Conservation (phyloP, 2,113 vertebrate genomes). For the Taurulus bubalis region DNA sequence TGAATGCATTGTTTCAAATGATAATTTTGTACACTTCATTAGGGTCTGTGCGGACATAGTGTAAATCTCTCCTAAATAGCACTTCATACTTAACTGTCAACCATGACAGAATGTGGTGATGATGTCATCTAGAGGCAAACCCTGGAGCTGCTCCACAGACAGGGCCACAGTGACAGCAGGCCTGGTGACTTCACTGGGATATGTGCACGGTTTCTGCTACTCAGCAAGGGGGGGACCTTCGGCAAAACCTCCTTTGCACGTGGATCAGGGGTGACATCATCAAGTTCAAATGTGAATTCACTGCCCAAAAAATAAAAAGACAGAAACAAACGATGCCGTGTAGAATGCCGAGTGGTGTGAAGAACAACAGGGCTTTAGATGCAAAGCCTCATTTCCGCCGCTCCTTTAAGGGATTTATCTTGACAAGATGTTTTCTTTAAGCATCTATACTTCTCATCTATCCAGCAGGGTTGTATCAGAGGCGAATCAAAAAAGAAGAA, state of each 20-base stretch:
- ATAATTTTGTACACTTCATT: constrained; percentile 27
- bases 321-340: background rate
- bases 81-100: background rate
- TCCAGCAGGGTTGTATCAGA: constrained; percentile 3
- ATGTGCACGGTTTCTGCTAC: constrained; percentile 26
- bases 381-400: constrained; percentile 1
- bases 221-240: constrained; percentile 9
- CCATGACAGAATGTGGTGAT: background rate
- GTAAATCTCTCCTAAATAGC: background rate
- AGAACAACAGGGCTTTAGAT: constrained; percentile 38
- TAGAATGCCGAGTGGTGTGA: background rate
- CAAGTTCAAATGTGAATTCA: constrained; percentile 1
- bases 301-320: constrained; percentile 6
- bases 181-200: constrained; percentile 23
- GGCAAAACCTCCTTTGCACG: constrained; percentile 37
- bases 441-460: constrained; percentile 32
- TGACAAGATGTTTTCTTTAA: constrained; percentile 54
- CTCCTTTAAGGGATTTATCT: constrained; percentile 52
- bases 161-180: constrained; percentile 14
- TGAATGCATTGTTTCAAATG: constrained; percentile 25
- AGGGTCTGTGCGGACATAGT: background rate
- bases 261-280: background rate
- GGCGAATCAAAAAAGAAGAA: constrained; percentile 40
- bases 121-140: constrained; percentile 5
- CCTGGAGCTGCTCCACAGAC: constrained; percentile 13